Evolutionary conservation across 2,797 vertebrate species (phyloP), one percentile per base, ranked within the genome.

Genomic region (Xenentodon cancila): DNA sequence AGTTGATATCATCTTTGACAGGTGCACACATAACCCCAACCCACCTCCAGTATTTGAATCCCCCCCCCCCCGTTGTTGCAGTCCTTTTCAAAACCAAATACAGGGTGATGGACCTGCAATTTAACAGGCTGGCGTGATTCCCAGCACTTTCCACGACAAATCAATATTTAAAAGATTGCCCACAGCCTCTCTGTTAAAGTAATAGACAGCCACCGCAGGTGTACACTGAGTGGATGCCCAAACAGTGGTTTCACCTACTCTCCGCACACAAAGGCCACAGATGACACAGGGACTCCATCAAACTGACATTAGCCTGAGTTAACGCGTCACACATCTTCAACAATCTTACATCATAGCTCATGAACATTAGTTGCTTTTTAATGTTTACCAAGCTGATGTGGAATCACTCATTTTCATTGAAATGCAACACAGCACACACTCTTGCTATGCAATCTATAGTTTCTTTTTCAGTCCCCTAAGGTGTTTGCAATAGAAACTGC

Each of bases 141-240:
- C 87, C 73, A 76, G 71, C 54, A 54, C 78, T 79, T 79, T 82
- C 58, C 40, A 45, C 22, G 50, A 70, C 75, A 81, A 82, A 92
- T 91, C 89, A 89, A 90, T 93, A 89, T 80, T 69, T 83, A 73
- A 90, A 82, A 85, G 79, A 88, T 82, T 85, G 83, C 80, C 81
- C 59, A 55, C 67, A 61, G 68, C 57, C 34, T 74, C 50, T 50
- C 68, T 78, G 83, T 81, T 83, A 64, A 85, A 86, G 77, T 88
- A 87, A 88, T 85, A 69, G 70, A 84, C 77, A 82, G 64, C 64
- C 43, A 74, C 73, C 1, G 37, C 73, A 76, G 83, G 71, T 82
- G 82, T 75, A 59, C 22, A 60, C 43, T 25, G 51, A 68, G 56
- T 58, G 66, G 62, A 51, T 44, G 70, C 68, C 68, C 63, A 79